Percentiles rank a stretch among this genome's conserved stretches.
Evolutionary conservation across 2,113 vertebrate genomes (phyloP).

Genomic region (Oxyura jamaicensis): DNA sequence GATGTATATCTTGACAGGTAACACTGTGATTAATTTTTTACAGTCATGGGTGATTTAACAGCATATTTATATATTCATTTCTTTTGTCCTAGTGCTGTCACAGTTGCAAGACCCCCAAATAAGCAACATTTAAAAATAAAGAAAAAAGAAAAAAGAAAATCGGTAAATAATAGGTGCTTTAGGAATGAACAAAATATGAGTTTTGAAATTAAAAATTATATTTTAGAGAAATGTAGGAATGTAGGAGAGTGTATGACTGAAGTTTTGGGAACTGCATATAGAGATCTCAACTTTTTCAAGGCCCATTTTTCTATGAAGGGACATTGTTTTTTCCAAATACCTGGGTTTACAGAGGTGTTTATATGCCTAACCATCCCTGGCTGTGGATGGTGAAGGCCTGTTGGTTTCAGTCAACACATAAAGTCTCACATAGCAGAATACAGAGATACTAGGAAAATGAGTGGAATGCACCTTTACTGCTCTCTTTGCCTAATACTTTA

Average conservation of each 20-base stretch:
- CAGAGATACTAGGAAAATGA: neutral
- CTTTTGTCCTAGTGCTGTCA: neutral
- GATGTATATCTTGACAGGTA: neutral
- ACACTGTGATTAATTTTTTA: slow-evolving; percentile 26
- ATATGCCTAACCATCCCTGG: neutral
- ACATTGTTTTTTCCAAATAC: neutral
- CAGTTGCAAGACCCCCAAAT: neutral
- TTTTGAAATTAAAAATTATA: neutral
- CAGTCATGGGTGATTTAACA: neutral
- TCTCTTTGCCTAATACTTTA: neutral
- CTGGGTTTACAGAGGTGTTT: neutral
- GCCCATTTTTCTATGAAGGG: neutral
- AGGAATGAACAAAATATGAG: neutral
- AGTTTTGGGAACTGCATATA: neutral
- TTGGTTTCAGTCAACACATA: neutral
- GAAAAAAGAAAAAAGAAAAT: neutral
- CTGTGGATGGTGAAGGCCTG: neutral
- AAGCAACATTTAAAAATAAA: neutral
- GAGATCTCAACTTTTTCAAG: neutral
- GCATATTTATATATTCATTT: neutral
- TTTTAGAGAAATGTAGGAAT: neutral
- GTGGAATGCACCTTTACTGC: neutral
- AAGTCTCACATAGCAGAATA: neutral
- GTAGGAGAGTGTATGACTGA: neutral
- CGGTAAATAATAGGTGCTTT: neutral